Evolutionary conservation across 2,113 vertebrate species (phyloP), one percentile per base, ranked within the genome.

Genomic region (Cololabis saira): DNA sequence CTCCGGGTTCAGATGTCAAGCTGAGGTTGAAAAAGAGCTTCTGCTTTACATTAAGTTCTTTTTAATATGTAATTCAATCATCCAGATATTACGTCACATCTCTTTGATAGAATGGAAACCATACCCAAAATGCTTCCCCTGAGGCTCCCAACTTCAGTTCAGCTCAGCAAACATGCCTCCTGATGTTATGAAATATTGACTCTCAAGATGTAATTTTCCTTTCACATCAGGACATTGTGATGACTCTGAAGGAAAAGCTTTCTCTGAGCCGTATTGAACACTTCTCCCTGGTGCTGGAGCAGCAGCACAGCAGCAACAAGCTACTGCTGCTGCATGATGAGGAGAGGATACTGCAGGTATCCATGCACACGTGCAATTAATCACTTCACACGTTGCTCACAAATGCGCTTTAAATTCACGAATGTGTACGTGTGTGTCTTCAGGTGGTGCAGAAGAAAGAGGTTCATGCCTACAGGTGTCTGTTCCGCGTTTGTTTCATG

Each of bases 211-310:
- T 59, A 11, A 4, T 55, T 50, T 48, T 79, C 19, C 68, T 18
- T 81, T 30, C 55, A 17, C 53, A 1, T 12, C 83, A 99, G 98
- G 96, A 99, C 84, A 98, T 99, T 48, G 92, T 98, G 82, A 95
- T 99, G 90, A 99, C 98, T 0, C 92, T 99, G 80, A 97, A 96
- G 81, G 95, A 98, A 87, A 99, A 99, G 84, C 93, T 99, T 30
- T 98, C 96, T 0, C 94, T 99, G 86, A 92, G 67, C 41, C 93
- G 87, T 4, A 96, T 96, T 0, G 93, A 93, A 2, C 92, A 98
- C 89, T 98, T 99, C 15, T 95, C 95, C 0, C 92, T 99, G 40
- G 91, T 91, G 80, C 90, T 99, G 71, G 96, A 98, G 81, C 96
- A 98, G 79, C 95, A 95, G 74, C 95, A 95, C 91, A 96, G 88